These are phyloP conservation scores for Malurus elegans DNA, from an alignment of 2,113 vertebrate genomes.

Conservation along the genomic window DNA sequence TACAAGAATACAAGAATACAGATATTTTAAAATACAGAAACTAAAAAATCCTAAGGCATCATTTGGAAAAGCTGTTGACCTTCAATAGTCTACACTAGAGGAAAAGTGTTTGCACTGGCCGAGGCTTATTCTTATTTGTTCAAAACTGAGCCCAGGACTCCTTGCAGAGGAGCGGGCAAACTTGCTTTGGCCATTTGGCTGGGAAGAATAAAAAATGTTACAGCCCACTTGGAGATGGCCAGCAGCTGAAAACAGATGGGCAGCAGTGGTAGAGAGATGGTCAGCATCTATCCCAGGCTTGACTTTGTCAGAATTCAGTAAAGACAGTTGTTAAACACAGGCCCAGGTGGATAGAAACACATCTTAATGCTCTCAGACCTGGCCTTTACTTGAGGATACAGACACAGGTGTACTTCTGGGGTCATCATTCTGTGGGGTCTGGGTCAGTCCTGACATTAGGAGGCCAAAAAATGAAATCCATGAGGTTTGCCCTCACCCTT, in stretches of 20 bases:
- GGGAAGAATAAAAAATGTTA: neutral
- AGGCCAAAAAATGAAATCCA: neutral
- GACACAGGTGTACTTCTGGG: neutral
- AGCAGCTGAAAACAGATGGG: no score
- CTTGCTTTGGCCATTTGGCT: neutral
- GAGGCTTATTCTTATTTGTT: neutral
- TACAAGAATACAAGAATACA: no score
- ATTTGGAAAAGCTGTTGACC: neutral
- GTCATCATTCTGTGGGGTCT: neutral
- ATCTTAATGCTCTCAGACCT: neutral
- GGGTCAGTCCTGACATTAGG: neutral
- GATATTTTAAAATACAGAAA: no score
- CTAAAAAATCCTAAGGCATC: no score
- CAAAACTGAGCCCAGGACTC: neutral
- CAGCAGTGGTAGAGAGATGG: neutral
- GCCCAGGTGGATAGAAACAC: neutral
- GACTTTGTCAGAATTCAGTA: neutral
- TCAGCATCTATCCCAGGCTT: neutral
- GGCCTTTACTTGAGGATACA: neutral
- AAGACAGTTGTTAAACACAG: neutral
- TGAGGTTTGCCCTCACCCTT: neutral
- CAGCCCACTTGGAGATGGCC: neutral
- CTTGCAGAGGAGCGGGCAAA: neutral
- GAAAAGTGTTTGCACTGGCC: neutral
- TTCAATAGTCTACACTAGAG: neutral